Conservation (phyloP, 2,797 vertebrate genomes). For the Pantherophis vulpinus region DNA sequence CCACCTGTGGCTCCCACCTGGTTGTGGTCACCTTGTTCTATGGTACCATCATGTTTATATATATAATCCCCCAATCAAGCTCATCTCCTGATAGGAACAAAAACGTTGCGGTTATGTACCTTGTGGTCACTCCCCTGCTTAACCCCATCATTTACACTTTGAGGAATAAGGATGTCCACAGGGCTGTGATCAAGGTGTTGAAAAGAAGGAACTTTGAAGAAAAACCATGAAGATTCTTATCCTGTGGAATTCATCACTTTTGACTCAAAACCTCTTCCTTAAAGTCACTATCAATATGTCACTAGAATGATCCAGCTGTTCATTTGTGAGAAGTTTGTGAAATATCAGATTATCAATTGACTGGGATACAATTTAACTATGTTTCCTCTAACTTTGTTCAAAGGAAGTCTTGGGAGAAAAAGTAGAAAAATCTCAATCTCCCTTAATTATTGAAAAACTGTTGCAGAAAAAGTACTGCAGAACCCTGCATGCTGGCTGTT, state of each 20-base stretch:
- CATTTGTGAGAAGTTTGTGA: background rate
- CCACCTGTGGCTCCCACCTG: background rate
- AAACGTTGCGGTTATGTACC: background rate
- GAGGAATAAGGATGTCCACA: background rate
- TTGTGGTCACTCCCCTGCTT: background rate
- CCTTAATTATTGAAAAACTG: background rate
- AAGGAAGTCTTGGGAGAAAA: background rate
- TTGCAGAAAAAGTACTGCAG: background rate
- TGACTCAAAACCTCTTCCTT: background rate
- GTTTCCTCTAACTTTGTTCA: background rate
- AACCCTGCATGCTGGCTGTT: background rate
- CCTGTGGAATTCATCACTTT: background rate
- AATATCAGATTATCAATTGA: background rate
- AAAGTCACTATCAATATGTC: background rate
- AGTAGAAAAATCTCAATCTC: background rate
- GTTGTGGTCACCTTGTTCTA: background rate
- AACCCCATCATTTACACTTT: slow-evolving; percentile 34
- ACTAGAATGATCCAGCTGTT: background rate
- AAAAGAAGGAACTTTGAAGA: background rate
- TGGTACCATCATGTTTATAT: background rate
- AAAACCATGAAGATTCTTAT: background rate
- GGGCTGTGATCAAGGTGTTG: background rate
- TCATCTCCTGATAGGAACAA: background rate
- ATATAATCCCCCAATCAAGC: background rate
- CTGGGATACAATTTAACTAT: background rate